Conservation (phyloP, 2,113 vertebrate genomes). For the Aplodontia rufa region DNA sequence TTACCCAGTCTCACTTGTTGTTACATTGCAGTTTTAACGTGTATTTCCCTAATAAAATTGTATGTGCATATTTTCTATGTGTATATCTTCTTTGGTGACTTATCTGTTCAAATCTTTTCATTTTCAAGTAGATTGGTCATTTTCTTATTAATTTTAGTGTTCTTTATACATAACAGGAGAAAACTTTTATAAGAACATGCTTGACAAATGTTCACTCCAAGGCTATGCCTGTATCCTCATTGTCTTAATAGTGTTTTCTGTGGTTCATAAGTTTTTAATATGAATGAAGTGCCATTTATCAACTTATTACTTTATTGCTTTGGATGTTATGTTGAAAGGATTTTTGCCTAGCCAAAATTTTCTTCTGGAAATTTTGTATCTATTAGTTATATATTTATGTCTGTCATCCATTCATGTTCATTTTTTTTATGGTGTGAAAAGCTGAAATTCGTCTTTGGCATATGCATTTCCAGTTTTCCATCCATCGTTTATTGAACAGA, state of each 20-base stretch:
- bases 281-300: not conserved
- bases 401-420: not conserved
- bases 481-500: not conserved
- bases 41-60: not conserved
- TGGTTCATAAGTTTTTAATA: not conserved
- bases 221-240: not conserved
- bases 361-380: not conserved
- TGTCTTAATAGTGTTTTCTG: not conserved
- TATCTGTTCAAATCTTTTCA: not conserved
- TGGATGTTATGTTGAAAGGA: not conserved
- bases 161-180: not conserved
- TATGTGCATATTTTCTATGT: not conserved
- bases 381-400: not conserved
- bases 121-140: not conserved
- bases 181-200: not conserved
- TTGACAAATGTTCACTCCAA: not conserved
- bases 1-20: not conserved
- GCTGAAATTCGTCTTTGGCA: not conserved
- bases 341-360: not conserved
- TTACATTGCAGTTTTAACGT: not conserved
- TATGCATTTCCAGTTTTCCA: not conserved
- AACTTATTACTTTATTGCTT: not conserved
- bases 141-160: not conserved
- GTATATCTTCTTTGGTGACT: not conserved
- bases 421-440: not conserved